phyloP scores from a whole-genome alignment of 2,113 vertebrate genomes.

The Otis tarda region DNA sequence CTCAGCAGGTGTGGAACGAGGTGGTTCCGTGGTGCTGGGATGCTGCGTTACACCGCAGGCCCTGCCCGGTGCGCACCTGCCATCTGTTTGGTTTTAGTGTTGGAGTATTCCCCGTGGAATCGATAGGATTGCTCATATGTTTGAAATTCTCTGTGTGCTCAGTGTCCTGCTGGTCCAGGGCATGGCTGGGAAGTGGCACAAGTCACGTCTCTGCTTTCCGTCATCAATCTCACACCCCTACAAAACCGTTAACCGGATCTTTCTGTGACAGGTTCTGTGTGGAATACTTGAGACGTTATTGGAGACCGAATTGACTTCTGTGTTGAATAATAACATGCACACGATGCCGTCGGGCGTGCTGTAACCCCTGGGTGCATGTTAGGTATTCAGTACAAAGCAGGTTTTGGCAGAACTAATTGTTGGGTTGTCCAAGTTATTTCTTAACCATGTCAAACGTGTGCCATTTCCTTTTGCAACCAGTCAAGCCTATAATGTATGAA shows the following conservation, averaged over 20 bases:
- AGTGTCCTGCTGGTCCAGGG: conserved; percentile 49
- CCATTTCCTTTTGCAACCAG: conserved; percentile 65
- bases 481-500: conserved; percentile 72
- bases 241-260: background rate
- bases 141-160: background rate
- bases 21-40: background rate
- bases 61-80: background rate
- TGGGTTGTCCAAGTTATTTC: conserved; percentile 29
- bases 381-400: conserved; percentile 41
- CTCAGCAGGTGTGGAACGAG: background rate
- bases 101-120: background rate
- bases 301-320: conserved; percentile 32
- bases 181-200: background rate
- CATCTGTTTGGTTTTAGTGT: background rate
- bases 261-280: conserved; percentile 34
- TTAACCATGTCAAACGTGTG: conserved; percentile 35
- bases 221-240: background rate
- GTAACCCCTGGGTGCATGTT: conserved; percentile 39
- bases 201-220: background rate
- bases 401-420: conserved; percentile 36
- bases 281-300: conserved; percentile 10
- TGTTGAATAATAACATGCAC: background rate
- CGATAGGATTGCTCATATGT: background rate
- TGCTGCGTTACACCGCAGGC: background rate
- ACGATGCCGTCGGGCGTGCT: background rate